A percentile compares a stretch with the other conserved stretches of the same genome.
phyloP scores from a whole-genome alignment of 2,797 vertebrate species.

The Ara ararauna region DNA sequence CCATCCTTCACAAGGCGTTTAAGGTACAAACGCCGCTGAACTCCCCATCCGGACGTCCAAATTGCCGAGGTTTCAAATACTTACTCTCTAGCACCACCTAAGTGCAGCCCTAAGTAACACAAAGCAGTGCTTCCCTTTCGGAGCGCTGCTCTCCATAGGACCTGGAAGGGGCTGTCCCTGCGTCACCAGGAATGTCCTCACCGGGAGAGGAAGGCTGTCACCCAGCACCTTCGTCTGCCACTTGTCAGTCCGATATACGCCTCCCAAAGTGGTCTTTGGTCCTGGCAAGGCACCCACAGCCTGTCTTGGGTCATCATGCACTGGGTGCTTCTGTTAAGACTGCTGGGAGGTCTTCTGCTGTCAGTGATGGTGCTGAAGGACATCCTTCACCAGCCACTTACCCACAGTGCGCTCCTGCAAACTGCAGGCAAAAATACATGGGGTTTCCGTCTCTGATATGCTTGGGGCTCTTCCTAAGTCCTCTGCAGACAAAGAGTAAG shows the following conservation, averaged over 20 bases:
- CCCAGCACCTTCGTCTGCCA: background rate
- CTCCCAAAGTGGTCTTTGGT: background rate
- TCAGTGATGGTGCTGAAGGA: background rate
- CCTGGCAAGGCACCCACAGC: background rate
- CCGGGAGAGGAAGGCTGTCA: background rate
- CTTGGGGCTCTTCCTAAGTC: background rate
- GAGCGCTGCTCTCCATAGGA: fast-evolving
- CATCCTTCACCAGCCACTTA: background rate
- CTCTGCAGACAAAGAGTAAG: background rate
- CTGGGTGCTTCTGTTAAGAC: background rate
- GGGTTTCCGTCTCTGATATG: background rate
- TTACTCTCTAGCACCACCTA: background rate
- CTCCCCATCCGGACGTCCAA: background rate
- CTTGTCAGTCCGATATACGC: background rate
- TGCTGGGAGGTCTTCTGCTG: background rate
- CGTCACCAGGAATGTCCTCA: background rate
- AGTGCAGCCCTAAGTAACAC: background rate
- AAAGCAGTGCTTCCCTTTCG: background rate
- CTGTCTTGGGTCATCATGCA: background rate
- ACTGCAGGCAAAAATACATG: background rate
- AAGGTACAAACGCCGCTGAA: fast-evolving
- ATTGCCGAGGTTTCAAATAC: background rate
- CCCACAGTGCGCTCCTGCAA: background rate
- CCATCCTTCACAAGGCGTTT: background rate
- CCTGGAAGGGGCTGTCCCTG: too few relatives aligned